Percentiles rank a stretch among this genome's conserved stretches.
These are phyloP conservation scores for Okamejei kenojei DNA, from an alignment of 2,797 vertebrate genomes.

Conservation along the genomic window DNA sequence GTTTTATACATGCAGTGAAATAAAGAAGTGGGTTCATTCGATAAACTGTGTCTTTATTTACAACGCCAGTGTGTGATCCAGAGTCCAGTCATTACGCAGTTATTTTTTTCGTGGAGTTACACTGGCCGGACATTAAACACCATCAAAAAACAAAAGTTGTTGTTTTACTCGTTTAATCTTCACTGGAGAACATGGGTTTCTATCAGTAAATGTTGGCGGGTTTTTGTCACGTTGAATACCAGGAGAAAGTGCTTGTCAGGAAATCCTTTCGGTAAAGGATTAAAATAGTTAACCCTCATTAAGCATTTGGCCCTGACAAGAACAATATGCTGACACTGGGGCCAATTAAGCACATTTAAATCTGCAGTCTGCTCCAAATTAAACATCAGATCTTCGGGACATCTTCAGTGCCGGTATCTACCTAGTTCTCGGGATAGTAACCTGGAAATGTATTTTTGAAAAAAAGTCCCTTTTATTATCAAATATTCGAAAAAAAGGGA, in stretches of 20 bases:
- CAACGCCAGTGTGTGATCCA: not conserved
- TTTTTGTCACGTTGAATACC: not conserved
- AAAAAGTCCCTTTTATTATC: not conserved
- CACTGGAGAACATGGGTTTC: not conserved
- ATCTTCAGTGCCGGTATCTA: not conserved
- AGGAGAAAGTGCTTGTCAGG: constrained; percentile 9
- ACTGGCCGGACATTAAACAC: not conserved
- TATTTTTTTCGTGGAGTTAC: not conserved
- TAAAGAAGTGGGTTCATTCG: not conserved
- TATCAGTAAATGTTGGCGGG: not conserved
- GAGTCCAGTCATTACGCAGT: not conserved
- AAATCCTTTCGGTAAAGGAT: constrained; percentile 12
- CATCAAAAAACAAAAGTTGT: too few relatives aligned
- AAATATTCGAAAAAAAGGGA: not conserved
- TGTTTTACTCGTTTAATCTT: not conserved
- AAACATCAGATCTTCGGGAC: not conserved
- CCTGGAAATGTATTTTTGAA: not conserved
- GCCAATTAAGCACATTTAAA: not conserved
- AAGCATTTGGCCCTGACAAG: constrained; percentile 2
- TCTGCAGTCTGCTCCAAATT: not conserved
- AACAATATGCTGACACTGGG: not conserved
- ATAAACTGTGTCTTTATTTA: not conserved
- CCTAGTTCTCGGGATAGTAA: not conserved
- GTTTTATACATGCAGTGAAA: not conserved
- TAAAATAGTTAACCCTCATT: constrained; percentile 10